Evolutionary conservation across 2,797 vertebrate species (phyloP).

Genomic region (Eleutherodactylus coqui): DNA sequence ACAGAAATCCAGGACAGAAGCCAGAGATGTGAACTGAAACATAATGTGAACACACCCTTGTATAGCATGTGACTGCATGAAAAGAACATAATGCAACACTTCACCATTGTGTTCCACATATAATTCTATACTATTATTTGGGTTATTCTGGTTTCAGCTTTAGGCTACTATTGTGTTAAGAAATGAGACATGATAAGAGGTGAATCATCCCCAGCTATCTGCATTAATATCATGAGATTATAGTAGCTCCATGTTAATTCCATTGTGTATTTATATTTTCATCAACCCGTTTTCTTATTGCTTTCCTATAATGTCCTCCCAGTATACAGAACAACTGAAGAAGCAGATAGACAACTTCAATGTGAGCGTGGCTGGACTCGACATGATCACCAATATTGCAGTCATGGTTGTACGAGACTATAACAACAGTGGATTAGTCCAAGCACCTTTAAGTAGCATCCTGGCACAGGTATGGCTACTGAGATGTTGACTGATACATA

Average conservation of each 20-base stretch:
- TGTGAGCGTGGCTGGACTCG: conserved; percentile 52
- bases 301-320: neutral
- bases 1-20: too few species aligned
- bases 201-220: conserved; percentile 19
- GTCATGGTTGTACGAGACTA: conserved; percentile 72
- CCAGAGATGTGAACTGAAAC: too few species aligned
- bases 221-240: neutral
- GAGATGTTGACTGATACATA: neutral
- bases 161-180: conserved; percentile 33
- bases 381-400: conserved; percentile 70
- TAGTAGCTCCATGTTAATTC: neutral
- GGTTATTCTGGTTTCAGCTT: conserved; percentile 24
- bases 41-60: too few species aligned
- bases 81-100: neutral
- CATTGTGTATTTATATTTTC: neutral
- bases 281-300: conserved; percentile 1
- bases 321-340: conserved; percentile 72
- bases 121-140: conserved; percentile 9
- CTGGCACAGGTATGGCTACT: conserved; percentile 71
- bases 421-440: conserved; percentile 66
- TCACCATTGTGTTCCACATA: neutral
- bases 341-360: conserved; percentile 65
- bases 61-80: neutral
- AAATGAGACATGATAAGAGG: neutral
- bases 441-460: conserved; percentile 68